Base-by-base conservation (phyloP, 2,113 vertebrate species). In the Nipponia nippon region DNA sequence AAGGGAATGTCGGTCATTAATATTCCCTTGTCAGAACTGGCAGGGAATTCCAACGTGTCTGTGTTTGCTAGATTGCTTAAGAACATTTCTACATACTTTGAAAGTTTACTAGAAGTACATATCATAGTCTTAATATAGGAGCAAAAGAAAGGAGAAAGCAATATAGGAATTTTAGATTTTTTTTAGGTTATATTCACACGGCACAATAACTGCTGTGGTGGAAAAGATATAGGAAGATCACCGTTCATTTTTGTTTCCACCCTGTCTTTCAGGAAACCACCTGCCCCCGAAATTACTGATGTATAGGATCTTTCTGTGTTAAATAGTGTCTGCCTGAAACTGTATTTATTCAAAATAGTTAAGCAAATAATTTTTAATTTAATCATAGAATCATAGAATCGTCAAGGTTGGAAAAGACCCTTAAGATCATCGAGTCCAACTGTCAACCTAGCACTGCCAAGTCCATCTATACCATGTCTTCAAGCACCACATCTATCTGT, bases 341-440 rank as follows among this genome's bases (percentile, higher is more conserved):
- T 49, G 10, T 71, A 81, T 90, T 90, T 90, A 86, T 87, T 94
- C 44, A 84, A 59, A 83, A 79, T 70, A 91, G 47, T 87, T 92
- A 81, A 38, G 32, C 6, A 70, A 94, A 62, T 83, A 62, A 13
- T 87, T 93, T 85, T 89, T 46, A 36, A 25, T 49, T 40, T 88
- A 91, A 78, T n/a, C n/a, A n/a, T n/a, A n/a, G n/a, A n/a, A n/a
- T n/a, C n/a, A n/a, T n/a, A n/a, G n/a, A n/a, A n/a, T n/a, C n/a
- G n/a, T n/a, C n/a, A n/a, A n/a, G n/a, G n/a, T n/a, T n/a, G n/a
- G n/a, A n/a, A n/a, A n/a, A n/a, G n/a, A n/a, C n/a, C n/a, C n/a
- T n/a, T n/a, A n/a, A n/a, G n/a, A n/a, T n/a, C n/a, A n/a, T n/a
- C n/a, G n/a, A n/a, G n/a, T n/a, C n/a, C n/a, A n/a, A n/a, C n/a